Percentiles rank a stretch among this genome's conserved stretches.
Conservation (phyloP, 2,113 vertebrate genomes). For the Montifringilla adamsi region DNA sequence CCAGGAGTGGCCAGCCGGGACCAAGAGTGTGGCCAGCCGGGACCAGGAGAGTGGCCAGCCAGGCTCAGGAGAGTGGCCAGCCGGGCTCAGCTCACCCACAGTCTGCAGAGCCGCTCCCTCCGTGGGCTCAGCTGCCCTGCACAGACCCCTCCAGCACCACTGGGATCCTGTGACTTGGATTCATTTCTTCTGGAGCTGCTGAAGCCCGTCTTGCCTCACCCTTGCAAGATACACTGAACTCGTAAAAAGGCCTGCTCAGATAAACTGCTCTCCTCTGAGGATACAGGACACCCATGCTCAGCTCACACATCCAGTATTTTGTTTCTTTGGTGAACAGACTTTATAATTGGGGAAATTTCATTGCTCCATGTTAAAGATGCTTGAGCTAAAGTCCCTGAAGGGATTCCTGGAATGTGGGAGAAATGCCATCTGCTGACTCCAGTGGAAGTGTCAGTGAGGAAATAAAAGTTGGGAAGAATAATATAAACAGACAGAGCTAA, state of each 20-base stretch:
- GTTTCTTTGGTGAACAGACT: neutral
- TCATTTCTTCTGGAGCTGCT: too few relatives aligned
- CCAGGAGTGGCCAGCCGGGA: too few relatives aligned
- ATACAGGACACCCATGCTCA: neutral
- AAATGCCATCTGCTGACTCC: constrained; percentile 47
- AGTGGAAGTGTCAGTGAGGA: neutral
- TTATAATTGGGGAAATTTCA: neutral
- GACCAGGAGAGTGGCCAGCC: rapidly evolving
- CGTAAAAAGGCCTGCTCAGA: neutral
- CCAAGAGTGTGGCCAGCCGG: neutral
- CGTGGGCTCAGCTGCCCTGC: neutral
- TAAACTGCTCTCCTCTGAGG: neutral
- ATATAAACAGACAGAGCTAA: neutral
- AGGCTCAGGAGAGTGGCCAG: rapidly evolving
- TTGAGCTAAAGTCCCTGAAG: neutral
- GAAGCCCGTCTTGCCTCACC: neutral
- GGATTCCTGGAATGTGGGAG: neutral
- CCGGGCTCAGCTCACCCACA: rapidly evolving
- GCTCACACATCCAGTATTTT: neutral
- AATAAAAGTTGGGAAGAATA: constrained; percentile 18
- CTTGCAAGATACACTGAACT: neutral
- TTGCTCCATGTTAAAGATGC: neutral
- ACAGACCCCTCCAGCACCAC: neutral
- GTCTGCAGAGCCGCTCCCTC: too few relatives aligned
- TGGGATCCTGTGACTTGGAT: rapidly evolving